phyloP scores from a whole-genome alignment of 1,140 invertebrate genomes.

The Steinernema feltiae region DNA sequence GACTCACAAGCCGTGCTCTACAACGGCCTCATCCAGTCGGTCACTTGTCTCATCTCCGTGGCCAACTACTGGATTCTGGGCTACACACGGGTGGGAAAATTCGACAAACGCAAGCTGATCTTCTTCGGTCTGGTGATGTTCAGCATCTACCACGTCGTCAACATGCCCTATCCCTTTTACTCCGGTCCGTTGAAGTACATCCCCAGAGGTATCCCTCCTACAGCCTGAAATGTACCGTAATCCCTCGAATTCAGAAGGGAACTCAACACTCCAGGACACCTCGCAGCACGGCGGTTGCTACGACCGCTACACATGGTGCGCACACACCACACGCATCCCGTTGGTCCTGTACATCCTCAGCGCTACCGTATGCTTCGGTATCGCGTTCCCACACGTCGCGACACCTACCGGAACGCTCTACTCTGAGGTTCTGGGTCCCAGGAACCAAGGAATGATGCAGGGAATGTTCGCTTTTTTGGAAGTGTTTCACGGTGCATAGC shows the following conservation, averaged over 20 bases:
- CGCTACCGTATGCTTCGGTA: conserved; percentile 29
- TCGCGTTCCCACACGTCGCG: conserved; percentile 29
- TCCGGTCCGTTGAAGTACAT: conserved; percentile 33
- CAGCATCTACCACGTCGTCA: conserved; percentile 24
- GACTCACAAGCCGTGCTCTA: conserved; percentile 29
- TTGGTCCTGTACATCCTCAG: conserved; percentile 25
- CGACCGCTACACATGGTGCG: conserved; percentile 26
- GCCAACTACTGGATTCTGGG: conserved; percentile 23
- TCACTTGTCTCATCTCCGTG: conserved; percentile 31
- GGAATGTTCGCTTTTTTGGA: conserved; percentile 33
- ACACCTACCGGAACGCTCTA: conserved; percentile 28
- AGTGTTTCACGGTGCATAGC: conserved; percentile 30
- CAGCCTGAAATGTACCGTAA: neutral
- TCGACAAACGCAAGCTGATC: conserved; percentile 36
- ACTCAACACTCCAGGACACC: conserved; percentile 23
- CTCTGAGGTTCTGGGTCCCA: conserved; percentile 35
- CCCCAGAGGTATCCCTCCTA: conserved; percentile 1
- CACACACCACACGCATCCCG: conserved; percentile 24
- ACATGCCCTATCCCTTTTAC: conserved; percentile 34
- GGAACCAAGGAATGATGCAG: conserved; percentile 35
- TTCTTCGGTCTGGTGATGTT: conserved; percentile 33
- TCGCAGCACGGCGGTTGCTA: conserved; percentile 32
- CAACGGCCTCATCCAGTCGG: conserved; percentile 27
- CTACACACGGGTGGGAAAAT: conserved; percentile 29
- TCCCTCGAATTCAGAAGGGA: conserved; percentile 13